Base-by-base conservation (phyloP, 2,888 invertebrate species). In the Drosophila demipolita region DNA sequence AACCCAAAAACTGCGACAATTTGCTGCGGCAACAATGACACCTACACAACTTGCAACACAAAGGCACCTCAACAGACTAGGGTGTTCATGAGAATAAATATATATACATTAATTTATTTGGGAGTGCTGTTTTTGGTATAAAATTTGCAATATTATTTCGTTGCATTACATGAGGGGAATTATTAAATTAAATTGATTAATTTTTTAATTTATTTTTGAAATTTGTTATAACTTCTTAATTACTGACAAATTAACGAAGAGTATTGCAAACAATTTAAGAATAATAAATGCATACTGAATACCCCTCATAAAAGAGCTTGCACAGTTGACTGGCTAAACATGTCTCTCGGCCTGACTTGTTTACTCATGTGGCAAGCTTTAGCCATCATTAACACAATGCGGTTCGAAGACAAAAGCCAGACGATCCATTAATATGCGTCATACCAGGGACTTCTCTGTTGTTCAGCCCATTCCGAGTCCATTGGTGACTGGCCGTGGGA, bases 401-500 rank as follows among this genome's bases (percentile, higher is more conserved):
- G 57, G 61, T 61, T 40, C 52, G 58, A 58, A 78, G 76, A 45
- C 68, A 66, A 69, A 68, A 72, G 77, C 48, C 49, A 55, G 60
- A 49, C 54, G 32, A 72, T 71, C 82, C 83, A 87, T 87, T 83
- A 82, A 78, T 80, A 87, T 87, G 87, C 82, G 62, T 80, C 85
- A 68, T 68, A 32, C 57, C 8, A 57, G 15, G 23, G 23, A 36
- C 54, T 7, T 7, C 6, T 23, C 9, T 55, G 70, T 60, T 64
- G 53, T 38, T 15, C 8, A 15, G 45, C 45, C 45, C 45, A 15
- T 45, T 8, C 12, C 8, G 23, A 38, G 49, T 52, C 50, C 63
- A 38, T 50, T 50, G 40, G 12, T 48, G 29, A 36, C 50, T 48
- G 62, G 29, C 67, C 75, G 66, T 79, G 79, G 73, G 66, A 78